Percentiles rank a stretch among this genome's conserved stretches.
phyloP scores from a whole-genome alignment of 2,797 vertebrate species.

The Megalops cyprinoides region DNA sequence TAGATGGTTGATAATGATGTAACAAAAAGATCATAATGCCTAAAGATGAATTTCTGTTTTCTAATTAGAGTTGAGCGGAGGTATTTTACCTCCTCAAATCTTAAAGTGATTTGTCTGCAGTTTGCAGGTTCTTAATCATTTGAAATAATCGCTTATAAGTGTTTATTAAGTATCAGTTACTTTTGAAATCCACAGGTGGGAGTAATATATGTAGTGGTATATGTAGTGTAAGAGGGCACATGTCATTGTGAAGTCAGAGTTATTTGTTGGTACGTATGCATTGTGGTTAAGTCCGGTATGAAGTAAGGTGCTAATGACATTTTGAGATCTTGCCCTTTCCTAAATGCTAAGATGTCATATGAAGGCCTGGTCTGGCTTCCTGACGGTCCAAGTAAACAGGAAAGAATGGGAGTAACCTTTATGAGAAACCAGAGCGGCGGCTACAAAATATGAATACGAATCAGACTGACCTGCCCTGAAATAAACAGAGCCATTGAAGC shows the following conservation, averaged over 20 bases:
- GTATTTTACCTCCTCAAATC: neutral
- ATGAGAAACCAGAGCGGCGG: neutral
- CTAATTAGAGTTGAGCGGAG: neutral
- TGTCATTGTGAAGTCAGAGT: neutral
- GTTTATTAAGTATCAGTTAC: neutral
- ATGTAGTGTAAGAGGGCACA: neutral
- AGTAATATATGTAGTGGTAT: neutral
- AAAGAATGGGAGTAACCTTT: conserved; percentile 29
- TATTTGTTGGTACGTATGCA: conserved; percentile 11
- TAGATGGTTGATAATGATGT: neutral
- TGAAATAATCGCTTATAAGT: neutral
- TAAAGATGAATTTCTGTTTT: too few species aligned
- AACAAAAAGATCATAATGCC: neutral
- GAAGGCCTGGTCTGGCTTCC: neutral
- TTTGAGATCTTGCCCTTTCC: conserved; percentile 32
- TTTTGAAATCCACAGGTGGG: neutral
- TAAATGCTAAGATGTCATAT: conserved; percentile 35
- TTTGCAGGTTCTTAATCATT: neutral
- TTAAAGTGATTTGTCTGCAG: neutral
- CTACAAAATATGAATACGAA: conserved; percentile 13
- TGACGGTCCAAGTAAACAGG: conserved; percentile 12
- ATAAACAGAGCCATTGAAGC: neutral
- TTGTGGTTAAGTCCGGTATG: conserved; percentile 20
- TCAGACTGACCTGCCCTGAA: neutral
- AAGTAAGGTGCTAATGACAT: conserved; percentile 30